Evolutionary conservation across 2,888 invertebrate genomes (phyloP).

Genomic region (Patella pellucida): DNA sequence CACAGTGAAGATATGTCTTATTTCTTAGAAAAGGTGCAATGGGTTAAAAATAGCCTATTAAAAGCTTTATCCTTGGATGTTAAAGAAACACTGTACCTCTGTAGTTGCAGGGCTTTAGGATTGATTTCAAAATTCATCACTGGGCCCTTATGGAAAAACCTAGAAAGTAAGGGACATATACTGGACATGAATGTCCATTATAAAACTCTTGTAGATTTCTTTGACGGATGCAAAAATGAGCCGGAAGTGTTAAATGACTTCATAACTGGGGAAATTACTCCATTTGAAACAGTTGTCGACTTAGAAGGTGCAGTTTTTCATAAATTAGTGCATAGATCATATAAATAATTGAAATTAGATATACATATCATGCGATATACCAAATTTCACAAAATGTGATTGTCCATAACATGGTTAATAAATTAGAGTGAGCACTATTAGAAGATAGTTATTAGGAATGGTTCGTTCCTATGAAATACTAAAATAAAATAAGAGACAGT

Average conservation of each 20-base stretch:
- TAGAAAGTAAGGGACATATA: conserved; percentile 24
- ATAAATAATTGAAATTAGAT: no score
- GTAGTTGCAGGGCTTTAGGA: conserved; percentile 40
- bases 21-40: conserved; percentile 24
- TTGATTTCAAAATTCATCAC: conserved; percentile 32
- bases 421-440: no score
- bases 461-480: no score
- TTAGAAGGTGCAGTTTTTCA: not conserved
- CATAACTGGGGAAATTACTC: not conserved
- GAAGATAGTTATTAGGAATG: no score
- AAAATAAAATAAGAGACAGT: no score
- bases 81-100: conserved; percentile 32
- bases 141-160: conserved; percentile 25
- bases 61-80: conserved; percentile 36
- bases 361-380: no score
- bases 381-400: no score
- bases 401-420: no score
- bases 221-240: not conserved
- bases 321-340: no score
- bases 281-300: conserved; percentile 4
- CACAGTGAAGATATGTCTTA: conserved; percentile 27
- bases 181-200: conserved; percentile 22
- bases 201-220: not conserved
- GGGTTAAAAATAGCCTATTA: conserved; percentile 32
- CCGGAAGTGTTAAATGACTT: conserved; percentile 11